Evolutionary conservation across 2,113 vertebrate species (phyloP).

Genomic region (Castor canadensis): DNA sequence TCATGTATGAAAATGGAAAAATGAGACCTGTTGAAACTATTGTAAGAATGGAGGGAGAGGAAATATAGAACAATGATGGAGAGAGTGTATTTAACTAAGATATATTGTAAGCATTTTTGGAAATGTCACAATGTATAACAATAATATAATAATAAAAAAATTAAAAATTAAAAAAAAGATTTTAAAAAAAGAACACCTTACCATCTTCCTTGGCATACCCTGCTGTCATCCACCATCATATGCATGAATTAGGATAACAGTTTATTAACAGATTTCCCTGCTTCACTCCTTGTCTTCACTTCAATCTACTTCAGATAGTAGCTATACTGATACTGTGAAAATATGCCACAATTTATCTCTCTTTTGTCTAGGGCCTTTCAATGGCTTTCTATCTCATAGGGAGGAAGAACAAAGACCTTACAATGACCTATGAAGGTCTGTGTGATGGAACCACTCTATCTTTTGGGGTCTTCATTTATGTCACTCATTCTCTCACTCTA

Average conservation of each 20-base stretch:
- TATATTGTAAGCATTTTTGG: no score
- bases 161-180: no score
- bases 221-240: neutral
- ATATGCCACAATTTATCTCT: neutral
- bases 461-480: neutral
- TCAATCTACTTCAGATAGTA: neutral
- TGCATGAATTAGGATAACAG: neutral
- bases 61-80: no score
- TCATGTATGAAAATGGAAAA: no score
- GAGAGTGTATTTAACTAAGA: no score
- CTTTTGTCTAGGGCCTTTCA: neutral
- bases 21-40: no score
- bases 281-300: neutral
- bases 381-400: accelerated
- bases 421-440: no score
- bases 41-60: no score
- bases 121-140: no score
- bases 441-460: neutral
- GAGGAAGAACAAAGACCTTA: neutral
- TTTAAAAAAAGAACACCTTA: no score
- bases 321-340: neutral
- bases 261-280: neutral
- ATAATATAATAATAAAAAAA: no score
- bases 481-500: neutral
- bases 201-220: neutral